These are phyloP conservation scores for Otolemur crassicaudatus DNA, from an alignment of 2,797 vertebrate genomes.

Conservation along the genomic window DNA sequence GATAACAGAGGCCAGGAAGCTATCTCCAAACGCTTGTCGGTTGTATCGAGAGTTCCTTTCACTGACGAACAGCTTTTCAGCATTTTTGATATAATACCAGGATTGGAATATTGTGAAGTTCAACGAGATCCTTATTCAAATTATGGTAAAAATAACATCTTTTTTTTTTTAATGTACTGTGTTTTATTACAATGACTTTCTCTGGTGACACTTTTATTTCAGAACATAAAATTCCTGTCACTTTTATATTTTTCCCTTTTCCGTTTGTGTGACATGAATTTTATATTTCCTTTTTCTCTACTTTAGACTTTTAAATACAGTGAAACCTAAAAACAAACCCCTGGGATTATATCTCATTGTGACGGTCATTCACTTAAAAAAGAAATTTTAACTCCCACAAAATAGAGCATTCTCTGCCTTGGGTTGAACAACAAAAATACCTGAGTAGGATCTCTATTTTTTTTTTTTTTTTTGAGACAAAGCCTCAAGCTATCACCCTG, in stretches of 20 bases:
- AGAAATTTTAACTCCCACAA: slow-evolving; percentile 9
- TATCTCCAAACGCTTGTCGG: slow-evolving; percentile 93
- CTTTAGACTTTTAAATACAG: slow-evolving; percentile 35
- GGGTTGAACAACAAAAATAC: background rate
- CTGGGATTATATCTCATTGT: background rate
- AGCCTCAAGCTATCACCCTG: too few species aligned
- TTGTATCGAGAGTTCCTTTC: slow-evolving; percentile 91
- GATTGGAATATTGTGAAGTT: slow-evolving; percentile 96
- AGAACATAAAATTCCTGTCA: background rate
- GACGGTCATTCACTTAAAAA: background rate
- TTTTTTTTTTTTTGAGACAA: background rate
- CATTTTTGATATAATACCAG: slow-evolving; percentile 96
- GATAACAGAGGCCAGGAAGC: slow-evolving; percentile 90
- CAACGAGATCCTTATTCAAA: slow-evolving; percentile 93
- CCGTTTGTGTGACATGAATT: background rate
- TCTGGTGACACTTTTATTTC: background rate
- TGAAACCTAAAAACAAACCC: background rate
- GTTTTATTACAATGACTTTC: slow-evolving; percentile 54
- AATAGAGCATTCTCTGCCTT: slow-evolving; percentile 44
- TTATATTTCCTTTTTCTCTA: slow-evolving; percentile 12
- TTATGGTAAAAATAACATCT: slow-evolving; percentile 91
- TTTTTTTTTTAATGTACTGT: background rate
- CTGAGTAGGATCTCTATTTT: background rate
- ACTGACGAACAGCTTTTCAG: slow-evolving; percentile 94
- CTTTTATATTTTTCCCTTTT: background rate